These are phyloP conservation scores for Stenotaenia linearis DNA, from an alignment of 2,888 invertebrate species.

Conservation along the genomic window DNA sequence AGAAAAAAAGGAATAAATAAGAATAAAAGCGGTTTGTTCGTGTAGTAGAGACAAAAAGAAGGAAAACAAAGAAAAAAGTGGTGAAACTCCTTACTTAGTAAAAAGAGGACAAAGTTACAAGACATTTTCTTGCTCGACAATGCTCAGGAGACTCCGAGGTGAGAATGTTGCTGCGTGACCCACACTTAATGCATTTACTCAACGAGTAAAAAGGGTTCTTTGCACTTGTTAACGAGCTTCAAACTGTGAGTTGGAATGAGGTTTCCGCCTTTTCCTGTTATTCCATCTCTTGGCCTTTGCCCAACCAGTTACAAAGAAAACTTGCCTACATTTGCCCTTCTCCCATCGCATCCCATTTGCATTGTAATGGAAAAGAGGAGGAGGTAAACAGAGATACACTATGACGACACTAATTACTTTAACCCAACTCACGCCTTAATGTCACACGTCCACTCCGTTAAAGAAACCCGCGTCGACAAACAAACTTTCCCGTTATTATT, in stretches of 20 bases:
- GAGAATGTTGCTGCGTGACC: constrained; percentile 20
- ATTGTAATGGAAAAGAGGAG: constrained; percentile 16
- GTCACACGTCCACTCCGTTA: not conserved
- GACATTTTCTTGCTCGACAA: not conserved
- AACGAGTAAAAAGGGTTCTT: constrained; percentile 19
- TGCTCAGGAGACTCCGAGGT: not conserved
- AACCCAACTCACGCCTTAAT: not conserved
- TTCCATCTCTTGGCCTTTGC: constrained; percentile 18
- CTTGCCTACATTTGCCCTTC: constrained; percentile 5
- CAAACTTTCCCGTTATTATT: not conserved
- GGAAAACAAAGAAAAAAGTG: not conserved
- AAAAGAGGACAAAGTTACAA: not conserved
- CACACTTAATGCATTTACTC: constrained; percentile 24
- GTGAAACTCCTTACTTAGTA: not conserved
- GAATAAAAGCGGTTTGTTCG: no score
- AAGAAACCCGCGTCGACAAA: not conserved
- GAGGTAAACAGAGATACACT: not conserved
- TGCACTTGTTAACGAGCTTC: constrained; percentile 24
- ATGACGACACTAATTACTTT: constrained; percentile 12
- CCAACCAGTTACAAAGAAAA: constrained; percentile 1
- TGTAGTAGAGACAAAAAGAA: no score
- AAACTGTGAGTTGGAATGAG: constrained; percentile 23
- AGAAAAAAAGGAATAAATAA: no score
- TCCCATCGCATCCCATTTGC: constrained; percentile 17
- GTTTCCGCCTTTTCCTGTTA: constrained; percentile 26